These are phyloP conservation scores for Pteria penguin DNA, from an alignment of 2,888 invertebrate genomes.

Conservation along the genomic window DNA sequence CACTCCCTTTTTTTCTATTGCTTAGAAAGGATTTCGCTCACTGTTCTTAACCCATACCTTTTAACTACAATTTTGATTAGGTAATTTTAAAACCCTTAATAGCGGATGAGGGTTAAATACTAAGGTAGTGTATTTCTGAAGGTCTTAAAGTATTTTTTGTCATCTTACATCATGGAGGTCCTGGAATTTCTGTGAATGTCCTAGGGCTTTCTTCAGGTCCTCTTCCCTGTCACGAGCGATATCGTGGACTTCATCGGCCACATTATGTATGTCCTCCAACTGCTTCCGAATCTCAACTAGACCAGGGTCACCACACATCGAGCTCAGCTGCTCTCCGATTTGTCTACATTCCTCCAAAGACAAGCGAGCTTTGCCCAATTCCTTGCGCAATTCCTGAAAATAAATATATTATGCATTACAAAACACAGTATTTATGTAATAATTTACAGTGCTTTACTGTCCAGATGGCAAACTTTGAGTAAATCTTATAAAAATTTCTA, in stretches of 20 bases:
- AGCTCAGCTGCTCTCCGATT: conserved; percentile 69
- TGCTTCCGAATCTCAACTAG: conserved; percentile 77
- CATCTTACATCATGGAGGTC: conserved; percentile 72
- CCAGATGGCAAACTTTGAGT: too few relatives aligned
- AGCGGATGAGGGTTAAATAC: too few relatives aligned
- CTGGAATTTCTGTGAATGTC: conserved; percentile 75
- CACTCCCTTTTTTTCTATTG: too few relatives aligned
- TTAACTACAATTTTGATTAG: too few relatives aligned
- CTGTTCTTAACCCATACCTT: too few relatives aligned
- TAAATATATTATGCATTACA: too few relatives aligned
- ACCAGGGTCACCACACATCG: conserved; percentile 77
- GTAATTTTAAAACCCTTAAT: too few relatives aligned
- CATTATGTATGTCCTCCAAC: conserved; percentile 75
- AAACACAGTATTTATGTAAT: too few relatives aligned
- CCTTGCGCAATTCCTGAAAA: conserved; percentile 74
- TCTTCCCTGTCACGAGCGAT: conserved; percentile 75
- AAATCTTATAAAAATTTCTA: background rate
- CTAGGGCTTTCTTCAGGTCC: conserved; percentile 72
- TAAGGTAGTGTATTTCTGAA: too few relatives aligned
- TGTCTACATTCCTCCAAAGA: conserved; percentile 69
- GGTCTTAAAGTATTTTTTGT: too few relatives aligned
- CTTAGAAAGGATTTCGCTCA: too few relatives aligned
- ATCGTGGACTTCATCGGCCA: conserved; percentile 78
- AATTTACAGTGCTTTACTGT: too few relatives aligned
- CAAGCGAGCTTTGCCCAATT: conserved; percentile 69